These are phyloP conservation scores for Hippopotamus amphibius DNA, from an alignment of 2,113 vertebrate genomes.

Conservation along the genomic window DNA sequence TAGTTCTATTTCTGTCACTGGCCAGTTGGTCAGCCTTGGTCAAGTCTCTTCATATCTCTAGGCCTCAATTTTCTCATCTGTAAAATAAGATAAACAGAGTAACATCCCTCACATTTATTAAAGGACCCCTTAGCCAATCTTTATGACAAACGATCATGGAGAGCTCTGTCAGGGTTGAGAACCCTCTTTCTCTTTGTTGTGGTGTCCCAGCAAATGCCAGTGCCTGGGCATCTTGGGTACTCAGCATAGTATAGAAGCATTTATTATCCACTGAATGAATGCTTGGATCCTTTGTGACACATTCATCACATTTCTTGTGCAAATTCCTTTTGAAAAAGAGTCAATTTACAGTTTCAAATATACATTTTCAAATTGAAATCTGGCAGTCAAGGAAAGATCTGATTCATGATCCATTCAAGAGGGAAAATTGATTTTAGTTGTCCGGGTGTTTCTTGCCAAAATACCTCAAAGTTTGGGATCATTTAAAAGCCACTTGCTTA, in stretches of 20 bases:
- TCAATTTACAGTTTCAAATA: neutral
- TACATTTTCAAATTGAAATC: neutral
- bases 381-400: neutral
- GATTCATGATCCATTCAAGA: neutral
- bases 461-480: neutral
- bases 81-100: neutral
- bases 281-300: neutral
- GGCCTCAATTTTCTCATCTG: neutral
- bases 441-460: neutral
- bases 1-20: neutral
- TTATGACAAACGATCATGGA: neutral
- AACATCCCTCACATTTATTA: neutral
- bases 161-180: neutral
- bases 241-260: neutral
- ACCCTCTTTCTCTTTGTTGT: neutral
- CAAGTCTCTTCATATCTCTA: neutral
- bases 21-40: neutral
- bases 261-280: neutral
- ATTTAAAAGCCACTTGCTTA: neutral
- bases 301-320: neutral
- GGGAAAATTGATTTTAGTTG: neutral
- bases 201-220: neutral
- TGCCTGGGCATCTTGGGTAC: neutral
- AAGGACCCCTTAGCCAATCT: neutral
- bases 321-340: constrained; percentile 14